These are phyloP conservation scores for Brachionus paranguensis DNA, from an alignment of 1,140 invertebrate species.

Conservation along the genomic window DNA sequence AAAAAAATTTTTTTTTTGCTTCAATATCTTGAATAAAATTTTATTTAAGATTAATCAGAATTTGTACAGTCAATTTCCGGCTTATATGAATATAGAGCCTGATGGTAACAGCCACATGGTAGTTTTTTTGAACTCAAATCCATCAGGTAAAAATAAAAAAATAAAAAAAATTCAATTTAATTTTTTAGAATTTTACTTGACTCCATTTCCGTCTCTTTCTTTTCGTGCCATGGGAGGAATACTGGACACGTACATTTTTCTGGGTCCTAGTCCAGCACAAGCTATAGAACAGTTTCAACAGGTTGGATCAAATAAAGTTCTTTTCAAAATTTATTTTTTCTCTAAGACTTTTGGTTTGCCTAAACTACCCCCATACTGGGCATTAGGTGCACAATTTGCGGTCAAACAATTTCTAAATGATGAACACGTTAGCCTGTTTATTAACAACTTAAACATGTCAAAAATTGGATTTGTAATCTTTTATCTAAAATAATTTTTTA, in stretches of 20 bases:
- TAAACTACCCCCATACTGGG: constrained; percentile 57
- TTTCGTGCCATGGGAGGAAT: constrained; percentile 51
- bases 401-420: constrained; percentile 49
- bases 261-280: constrained; percentile 56
- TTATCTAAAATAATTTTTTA: background rate
- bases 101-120: constrained; percentile 54
- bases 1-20: background rate
- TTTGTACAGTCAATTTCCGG: constrained; percentile 54
- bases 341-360: constrained; percentile 51
- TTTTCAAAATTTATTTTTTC: background rate
- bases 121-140: constrained; percentile 51
- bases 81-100: constrained; percentile 64
- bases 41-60: background rate
- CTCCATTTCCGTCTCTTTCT: constrained; percentile 47
- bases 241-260: constrained; percentile 57
- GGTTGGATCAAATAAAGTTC: constrained; percentile 17
- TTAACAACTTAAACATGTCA: background rate
- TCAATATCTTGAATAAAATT: background rate
- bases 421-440: constrained; percentile 41
- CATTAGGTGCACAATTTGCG: constrained; percentile 58
- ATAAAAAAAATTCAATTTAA: background rate
- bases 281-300: constrained; percentile 43
- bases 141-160: constrained; percentile 39
- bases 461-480: constrained; percentile 30
- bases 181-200: constrained; percentile 43